Percentiles rank a stretch among this genome's conserved stretches.
Evolutionary conservation across 1,140 invertebrate species (phyloP).

Genomic region (Bicyclus anynana): DNA sequence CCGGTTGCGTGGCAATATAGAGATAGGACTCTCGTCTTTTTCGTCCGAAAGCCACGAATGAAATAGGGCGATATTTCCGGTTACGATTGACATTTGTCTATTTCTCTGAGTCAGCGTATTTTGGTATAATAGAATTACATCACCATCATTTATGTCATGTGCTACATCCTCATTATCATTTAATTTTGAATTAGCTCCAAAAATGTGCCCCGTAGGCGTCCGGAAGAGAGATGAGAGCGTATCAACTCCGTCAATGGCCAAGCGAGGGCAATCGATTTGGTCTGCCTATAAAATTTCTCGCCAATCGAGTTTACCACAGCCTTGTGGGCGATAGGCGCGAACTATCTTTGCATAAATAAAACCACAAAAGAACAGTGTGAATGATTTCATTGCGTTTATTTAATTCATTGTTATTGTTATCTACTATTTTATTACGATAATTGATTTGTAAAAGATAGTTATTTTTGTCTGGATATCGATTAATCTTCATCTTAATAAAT

Average conservation of each 20-base stretch:
- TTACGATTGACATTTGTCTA: too few relatives aligned
- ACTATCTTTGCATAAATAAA: neutral
- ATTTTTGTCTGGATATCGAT: too few relatives aligned
- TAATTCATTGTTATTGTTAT: neutral
- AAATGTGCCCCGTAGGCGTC: constrained; percentile 2
- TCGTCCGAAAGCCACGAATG: too few relatives aligned
- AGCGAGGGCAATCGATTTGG: constrained; percentile 43
- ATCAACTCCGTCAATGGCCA: constrained; percentile 26
- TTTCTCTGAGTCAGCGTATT: too few relatives aligned
- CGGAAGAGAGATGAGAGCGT: constrained; percentile 46
- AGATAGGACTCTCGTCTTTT: too few relatives aligned
- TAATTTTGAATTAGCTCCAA: neutral
- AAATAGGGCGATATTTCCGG: too few relatives aligned
- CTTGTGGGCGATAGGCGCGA: constrained; percentile 30
- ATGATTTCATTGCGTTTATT: neutral
- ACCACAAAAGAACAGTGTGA: neutral
- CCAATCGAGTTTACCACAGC: constrained; percentile 25
- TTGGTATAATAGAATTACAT: too few relatives aligned
- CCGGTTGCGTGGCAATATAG: too few relatives aligned
- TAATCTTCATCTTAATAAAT: too few relatives aligned
- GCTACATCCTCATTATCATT: too few relatives aligned
- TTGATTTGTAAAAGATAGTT: too few relatives aligned
- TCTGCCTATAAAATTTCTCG: constrained; percentile 48
- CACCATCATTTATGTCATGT: too few relatives aligned
- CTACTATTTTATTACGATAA: neutral